Evolutionary conservation across 2,113 vertebrate genomes (phyloP).

Genomic region (Bubo blakistoni): DNA sequence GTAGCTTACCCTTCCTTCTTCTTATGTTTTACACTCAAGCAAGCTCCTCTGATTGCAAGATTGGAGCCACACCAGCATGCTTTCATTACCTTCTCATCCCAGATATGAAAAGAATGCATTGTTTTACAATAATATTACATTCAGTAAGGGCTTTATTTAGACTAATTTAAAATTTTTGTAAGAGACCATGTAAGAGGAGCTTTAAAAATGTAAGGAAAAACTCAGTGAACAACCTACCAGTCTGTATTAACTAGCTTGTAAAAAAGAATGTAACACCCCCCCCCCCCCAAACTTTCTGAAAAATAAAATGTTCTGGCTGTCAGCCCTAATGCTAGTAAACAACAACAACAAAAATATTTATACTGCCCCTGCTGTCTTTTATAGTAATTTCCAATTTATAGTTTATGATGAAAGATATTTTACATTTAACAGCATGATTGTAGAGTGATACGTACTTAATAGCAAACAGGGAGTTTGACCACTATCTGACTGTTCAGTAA

Average conservation of each 20-base stretch:
- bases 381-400: not conserved
- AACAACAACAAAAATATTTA: not conserved
- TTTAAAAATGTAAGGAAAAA: not conserved
- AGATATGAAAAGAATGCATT: not conserved
- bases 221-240: not conserved
- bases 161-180: constrained; percentile 12
- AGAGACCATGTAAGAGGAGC: not conserved
- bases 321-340: not conserved
- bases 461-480: not conserved
- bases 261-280: not conserved
- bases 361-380: not conserved
- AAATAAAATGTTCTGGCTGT: not conserved
- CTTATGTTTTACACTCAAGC: not conserved
- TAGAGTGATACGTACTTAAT: not conserved
- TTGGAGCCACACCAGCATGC: not conserved
- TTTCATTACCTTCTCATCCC: constrained; percentile 1
- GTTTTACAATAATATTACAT: not conserved
- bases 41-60: not conserved
- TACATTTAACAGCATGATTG: not conserved
- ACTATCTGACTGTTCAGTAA: not conserved
- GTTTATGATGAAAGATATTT: not conserved
- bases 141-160: not conserved
- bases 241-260: not conserved
- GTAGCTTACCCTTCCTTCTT: not conserved
- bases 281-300: not conserved